Evolutionary conservation across 2,797 vertebrate species (phyloP), one percentile per base, ranked within the genome.

Genomic region (Megalops cyprinoides): DNA sequence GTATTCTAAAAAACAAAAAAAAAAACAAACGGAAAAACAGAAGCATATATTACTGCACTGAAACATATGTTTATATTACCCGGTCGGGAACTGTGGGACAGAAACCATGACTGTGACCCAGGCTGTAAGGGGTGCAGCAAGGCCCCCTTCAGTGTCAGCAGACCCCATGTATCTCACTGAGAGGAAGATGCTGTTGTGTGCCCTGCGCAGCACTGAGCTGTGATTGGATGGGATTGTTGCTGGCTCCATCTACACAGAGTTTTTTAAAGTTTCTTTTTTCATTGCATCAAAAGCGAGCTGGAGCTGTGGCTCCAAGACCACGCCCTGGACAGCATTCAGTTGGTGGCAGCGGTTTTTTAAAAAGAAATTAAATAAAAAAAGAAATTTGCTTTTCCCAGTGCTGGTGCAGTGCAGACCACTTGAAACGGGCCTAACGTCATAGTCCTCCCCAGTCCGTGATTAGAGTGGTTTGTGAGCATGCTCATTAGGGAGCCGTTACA

Each of bases 11-110:
- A 2, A 9, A 4, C n/a, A n/a, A 14, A 31, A 25, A 6, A 39
- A 20, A 0, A 42, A 42, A 69, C 1, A 25, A 65, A 34, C 14
- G 14, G 83, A 76, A 76, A 87, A 87, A 85, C 83, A 83, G 84
- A 85, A 82, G 85, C 62, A 78, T 87, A 78, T 81, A 44, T 77
- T 86, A 83, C n/a, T 81, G 84, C 83, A 82, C 77, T 1, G 69
- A 71, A 84, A 76, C 87, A 87, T 90, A 84, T 89, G 87, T 91
- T 90, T 87, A 74, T 86, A 79, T 90, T 86, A 89, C 86, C 85
- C 84, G 88, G 79, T 88, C 89, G 76, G 83, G 87, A 79, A 87
- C 82, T 86, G n/a, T n/a, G 84, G 84, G 86, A 88, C 46, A 0
- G 76, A 84, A 90, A 87, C 85, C 23, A 28, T 62, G 10, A 8